These are phyloP conservation scores for Procavia capensis DNA, from an alignment of 2,113 vertebrate species.

Conservation along the genomic window DNA sequence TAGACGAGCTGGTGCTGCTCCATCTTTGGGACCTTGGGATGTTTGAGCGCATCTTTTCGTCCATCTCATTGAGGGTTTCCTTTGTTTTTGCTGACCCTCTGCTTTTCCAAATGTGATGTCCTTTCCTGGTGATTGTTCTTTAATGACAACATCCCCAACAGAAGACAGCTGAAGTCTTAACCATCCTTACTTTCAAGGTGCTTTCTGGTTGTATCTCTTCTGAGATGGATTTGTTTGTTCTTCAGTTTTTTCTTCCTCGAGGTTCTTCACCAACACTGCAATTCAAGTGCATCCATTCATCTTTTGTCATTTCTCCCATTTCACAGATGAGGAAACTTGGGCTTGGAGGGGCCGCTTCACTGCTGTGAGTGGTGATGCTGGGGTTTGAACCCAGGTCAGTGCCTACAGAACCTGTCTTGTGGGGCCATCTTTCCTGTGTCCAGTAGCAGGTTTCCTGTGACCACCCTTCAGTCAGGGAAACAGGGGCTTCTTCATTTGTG, in stretches of 20 bases:
- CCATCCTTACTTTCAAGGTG: background rate
- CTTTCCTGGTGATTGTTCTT: background rate
- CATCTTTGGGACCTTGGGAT: no score
- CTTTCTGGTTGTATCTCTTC: background rate
- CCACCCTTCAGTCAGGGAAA: no score
- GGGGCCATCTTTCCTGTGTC: background rate
- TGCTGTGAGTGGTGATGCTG: background rate
- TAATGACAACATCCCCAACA: background rate
- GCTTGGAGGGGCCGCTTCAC: background rate
- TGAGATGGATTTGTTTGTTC: background rate
- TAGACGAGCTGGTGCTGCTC: background rate
- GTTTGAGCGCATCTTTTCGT: background rate
- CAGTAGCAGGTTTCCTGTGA: background rate
- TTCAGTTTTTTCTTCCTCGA: background rate
- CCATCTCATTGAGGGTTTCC: background rate
- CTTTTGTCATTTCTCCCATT: no score
- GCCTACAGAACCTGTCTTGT: accelerated
- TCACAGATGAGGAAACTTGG: background rate
- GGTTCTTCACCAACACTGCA: background rate
- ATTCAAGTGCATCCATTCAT: background rate
- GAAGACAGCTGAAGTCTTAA: background rate
- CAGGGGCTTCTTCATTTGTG: background rate
- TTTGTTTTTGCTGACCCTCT: background rate
- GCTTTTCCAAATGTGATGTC: background rate
- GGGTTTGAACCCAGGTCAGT: background rate